Evolutionary conservation across 1,140 invertebrate genomes (phyloP).

Genomic region (Bacillus rossius): DNA sequence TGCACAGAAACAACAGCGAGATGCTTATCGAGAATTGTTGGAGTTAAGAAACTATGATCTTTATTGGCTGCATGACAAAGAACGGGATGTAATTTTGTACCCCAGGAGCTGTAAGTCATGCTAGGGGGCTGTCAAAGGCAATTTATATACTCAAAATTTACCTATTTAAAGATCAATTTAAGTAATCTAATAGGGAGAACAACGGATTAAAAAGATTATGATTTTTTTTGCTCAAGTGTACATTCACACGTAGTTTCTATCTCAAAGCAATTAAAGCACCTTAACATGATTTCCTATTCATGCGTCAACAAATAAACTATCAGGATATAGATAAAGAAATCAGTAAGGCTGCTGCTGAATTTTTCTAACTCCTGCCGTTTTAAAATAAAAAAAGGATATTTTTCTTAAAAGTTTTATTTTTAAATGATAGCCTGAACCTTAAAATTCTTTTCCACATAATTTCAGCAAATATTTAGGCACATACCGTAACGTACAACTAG

Average conservation of each 20-base stretch:
- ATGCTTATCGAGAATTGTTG: neutral
- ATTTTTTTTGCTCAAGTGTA: neutral
- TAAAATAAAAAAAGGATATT: too few relatives aligned
- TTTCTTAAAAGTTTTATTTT: too few relatives aligned
- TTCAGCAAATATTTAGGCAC: too few relatives aligned
- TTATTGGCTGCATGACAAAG: neutral
- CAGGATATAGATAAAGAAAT: neutral
- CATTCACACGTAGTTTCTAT: neutral
- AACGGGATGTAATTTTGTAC: neutral
- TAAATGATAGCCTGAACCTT: too few relatives aligned
- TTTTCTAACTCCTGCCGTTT: neutral
- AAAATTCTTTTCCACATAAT: too few relatives aligned
- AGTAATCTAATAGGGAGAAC: neutral
- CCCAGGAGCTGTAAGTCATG: neutral
- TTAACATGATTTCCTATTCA: neutral
- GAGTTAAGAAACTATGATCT: neutral
- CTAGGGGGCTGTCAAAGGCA: neutral
- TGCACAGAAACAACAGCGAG: neutral
- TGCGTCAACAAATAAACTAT: neutral
- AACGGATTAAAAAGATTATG: neutral
- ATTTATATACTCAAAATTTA: neutral
- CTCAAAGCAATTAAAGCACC: neutral
- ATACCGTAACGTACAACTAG: too few relatives aligned
- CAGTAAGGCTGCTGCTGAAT: neutral
- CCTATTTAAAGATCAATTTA: neutral